Conservation (phyloP, 2,113 vertebrate species). For the Peromyscus leucopus region DNA sequence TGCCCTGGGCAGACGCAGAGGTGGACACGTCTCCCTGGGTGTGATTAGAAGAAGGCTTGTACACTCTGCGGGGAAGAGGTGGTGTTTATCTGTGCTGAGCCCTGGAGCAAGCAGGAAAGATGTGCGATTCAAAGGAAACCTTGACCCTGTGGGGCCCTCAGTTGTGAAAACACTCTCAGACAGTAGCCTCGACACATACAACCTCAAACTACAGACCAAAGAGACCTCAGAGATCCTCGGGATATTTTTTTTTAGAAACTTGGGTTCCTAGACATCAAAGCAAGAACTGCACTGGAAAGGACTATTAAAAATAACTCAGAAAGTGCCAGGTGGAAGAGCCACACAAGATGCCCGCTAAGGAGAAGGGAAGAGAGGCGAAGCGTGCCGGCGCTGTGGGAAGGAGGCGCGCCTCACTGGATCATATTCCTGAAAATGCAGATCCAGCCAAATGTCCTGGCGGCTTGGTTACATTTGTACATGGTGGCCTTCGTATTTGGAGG, state of each 20-base stretch:
- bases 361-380: not conserved
- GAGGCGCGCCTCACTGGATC: not conserved
- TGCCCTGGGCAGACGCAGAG: conserved; percentile 77
- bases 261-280: conserved; percentile 37
- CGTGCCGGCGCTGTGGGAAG: not conserved
- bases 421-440: not conserved
- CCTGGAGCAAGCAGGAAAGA: conserved; percentile 28
- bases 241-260: conserved; percentile 35
- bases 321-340: conserved; percentile 42
- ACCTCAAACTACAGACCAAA: not conserved
- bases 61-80: conserved; percentile 69
- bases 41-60: conserved; percentile 75
- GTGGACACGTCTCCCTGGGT: conserved; percentile 55
- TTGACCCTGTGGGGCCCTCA: not conserved
- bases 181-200: not conserved
- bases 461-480: not conserved
- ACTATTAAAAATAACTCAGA: conserved; percentile 2
- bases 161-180: not conserved
- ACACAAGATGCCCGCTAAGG: not conserved
- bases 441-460: not conserved
- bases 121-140: conserved; percentile 10
- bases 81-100: conserved; percentile 56
- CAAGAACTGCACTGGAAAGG: conserved; percentile 50
- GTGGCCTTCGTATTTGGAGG: no score
- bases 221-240: not conserved